A percentile compares a stretch with the other conserved stretches of the same genome.
Conservation (phyloP, 2,113 vertebrate species). For the Pyxicephalus adspersus region DNA sequence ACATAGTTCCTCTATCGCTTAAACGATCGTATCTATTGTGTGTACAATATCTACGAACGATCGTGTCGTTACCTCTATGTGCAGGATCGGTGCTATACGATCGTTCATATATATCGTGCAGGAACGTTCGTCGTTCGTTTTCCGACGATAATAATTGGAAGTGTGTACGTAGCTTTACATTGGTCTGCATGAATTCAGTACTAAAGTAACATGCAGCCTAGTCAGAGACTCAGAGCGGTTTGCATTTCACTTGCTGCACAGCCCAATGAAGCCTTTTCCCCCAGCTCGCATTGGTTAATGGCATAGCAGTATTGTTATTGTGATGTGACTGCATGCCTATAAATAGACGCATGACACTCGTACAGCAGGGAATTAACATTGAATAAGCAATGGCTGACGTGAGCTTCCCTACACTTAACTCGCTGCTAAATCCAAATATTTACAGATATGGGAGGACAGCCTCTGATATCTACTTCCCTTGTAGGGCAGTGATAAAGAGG, state of each 20-base stretch:
- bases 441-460: constrained; percentile 19
- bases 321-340: constrained; percentile 39
- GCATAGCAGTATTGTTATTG: constrained; percentile 3
- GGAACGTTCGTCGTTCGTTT: too few species aligned
- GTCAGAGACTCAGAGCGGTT: neutral
- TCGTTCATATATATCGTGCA: too few species aligned
- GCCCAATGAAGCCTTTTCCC: constrained; percentile 5
- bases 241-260: neutral
- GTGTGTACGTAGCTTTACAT: too few species aligned
- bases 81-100: too few species aligned
- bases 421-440: constrained; percentile 35
- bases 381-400: constrained; percentile 39
- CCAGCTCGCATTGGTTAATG: constrained; percentile 20
- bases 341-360: constrained; percentile 31
- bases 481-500: constrained; percentile 36
- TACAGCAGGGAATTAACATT: constrained; percentile 36
- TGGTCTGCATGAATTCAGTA: neutral
- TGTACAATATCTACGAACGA: too few species aligned
- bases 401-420: constrained; percentile 14
- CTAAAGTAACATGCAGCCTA: neutral
- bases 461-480: constrained; percentile 39
- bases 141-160: too few species aligned
- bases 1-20: too few species aligned
- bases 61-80: too few species aligned
- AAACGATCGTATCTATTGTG: too few species aligned